Percentiles rank a stretch among this genome's conserved stretches.
Conservation (phyloP, 2,113 vertebrate species). For the Cygnus buccinator region DNA sequence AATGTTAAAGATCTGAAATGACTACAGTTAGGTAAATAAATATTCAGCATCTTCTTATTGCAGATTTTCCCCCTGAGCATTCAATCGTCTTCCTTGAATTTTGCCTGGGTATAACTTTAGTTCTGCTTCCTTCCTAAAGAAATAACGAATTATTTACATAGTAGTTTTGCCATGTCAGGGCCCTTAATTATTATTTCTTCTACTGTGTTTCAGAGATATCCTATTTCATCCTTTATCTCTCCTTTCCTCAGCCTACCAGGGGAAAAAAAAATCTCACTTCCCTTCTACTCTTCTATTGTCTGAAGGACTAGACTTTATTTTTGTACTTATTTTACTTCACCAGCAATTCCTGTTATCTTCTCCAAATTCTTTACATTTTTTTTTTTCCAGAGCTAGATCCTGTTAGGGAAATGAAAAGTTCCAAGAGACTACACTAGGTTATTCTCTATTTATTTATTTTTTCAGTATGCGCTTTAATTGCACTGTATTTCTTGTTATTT, state of each 20-base stretch:
- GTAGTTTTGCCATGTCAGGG: conserved; percentile 34
- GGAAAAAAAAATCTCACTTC: neutral
- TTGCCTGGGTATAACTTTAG: neutral
- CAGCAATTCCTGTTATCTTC: conserved; percentile 5
- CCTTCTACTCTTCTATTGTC: conserved; percentile 18
- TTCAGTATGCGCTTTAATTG: neutral
- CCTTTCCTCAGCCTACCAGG: neutral
- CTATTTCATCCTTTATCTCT: neutral
- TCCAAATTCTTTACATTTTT: neutral
- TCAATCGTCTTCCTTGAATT: conserved; percentile 5
- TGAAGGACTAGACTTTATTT: conserved; percentile 15
- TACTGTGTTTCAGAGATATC: neutral
- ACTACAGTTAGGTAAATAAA: conserved; percentile 3
- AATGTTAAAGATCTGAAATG: conserved; percentile 2
- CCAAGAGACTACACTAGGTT: neutral
- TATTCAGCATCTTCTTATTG: conserved; percentile 3
- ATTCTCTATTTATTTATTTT: neutral
- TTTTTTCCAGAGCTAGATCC: neutral
- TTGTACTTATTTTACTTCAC: neutral
- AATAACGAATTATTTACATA: conserved; percentile 14
- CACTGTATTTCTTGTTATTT: neutral
- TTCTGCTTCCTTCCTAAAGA: conserved; percentile 42
- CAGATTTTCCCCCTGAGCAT: neutral
- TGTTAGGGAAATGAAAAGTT: neutral
- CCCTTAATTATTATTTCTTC: neutral